Evolutionary conservation across 2,797 vertebrate species (phyloP), one percentile per base, ranked within the genome.

Genomic region (Pseudomugil tenellus): DNA sequence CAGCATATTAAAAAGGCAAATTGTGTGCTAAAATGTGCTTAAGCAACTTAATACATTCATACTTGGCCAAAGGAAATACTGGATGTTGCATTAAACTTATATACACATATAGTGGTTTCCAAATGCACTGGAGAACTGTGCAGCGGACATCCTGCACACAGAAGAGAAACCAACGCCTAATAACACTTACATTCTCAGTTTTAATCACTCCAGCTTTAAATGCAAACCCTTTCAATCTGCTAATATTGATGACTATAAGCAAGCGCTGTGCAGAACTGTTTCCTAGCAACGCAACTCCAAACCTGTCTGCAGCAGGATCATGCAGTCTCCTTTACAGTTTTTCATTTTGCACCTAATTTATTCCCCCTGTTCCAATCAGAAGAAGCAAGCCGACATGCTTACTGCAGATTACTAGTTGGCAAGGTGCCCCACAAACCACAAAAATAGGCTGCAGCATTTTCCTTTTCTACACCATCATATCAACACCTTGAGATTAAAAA

Each of bases 221-320:
- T 25, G 21, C 31, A 46, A 39, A 53, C 37, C 31, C 52, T 46
- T 34, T 52, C 62, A 29, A 21, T 46, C 55, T 34, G 59, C 46
- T 49, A 29, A 55, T 52, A 62, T 71, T 23, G 70, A 37, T 41
- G 61, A n/a, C 35, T 58, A 29, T 51, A n/a, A 58, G 39, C 46
- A 67, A 55, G 62, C 67, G 41, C 71, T 0, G 41, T 16, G 8
- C 34, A 0, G 6, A 67, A 51, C 46, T 23, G 81, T 83, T 65
- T 77, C 84, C 65, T 76, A 76, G 78, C 69, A 83, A 79, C 67
- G 0, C 56, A 17, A 32, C 32, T 60, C 34, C 29, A 53, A 65
- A 67, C 58, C 10, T 0, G 29, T 58, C 58, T 67, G 67, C 70
- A 49, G 71, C 1, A 12, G 21, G 21, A 56, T 35, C 16, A 5